Base-by-base conservation (phyloP, 92 coral and sea anemone species). In the Paragorgia papillata region DNA sequence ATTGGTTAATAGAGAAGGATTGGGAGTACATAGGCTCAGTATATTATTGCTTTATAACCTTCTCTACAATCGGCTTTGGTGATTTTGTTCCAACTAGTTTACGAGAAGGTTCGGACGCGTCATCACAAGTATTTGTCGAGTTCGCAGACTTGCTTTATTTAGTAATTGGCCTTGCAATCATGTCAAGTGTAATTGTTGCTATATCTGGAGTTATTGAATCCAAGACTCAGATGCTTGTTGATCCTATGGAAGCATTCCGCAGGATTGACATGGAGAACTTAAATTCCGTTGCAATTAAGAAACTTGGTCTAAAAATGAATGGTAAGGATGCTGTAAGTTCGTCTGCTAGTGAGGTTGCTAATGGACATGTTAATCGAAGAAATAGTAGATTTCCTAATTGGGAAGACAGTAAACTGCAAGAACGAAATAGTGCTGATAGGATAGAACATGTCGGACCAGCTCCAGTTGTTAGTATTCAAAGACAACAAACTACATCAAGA, bases 121-220 rank as follows among this genome's bases (percentile, higher is more conserved):
- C 21, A 35, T 58, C 50, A 54, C 82, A 2, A 88, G 89, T 84
- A 4, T 70, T 88, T 20, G 44, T 95, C 39, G 99, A 95, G 81
- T 87, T 95, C 40, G 86, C 92, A 8, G 92, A 95, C 39, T 83
- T 95, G 31, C 64, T 95, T 17, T 95, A 95, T 40, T 89, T 95
- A 92, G 99, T 95, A 28, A 86, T 95, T 14, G 99, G 99, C 9
- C 56, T 95, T 4, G 99, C 99, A 7, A 89, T 95, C 2, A 95
- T 95, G 99, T 95, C 99, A 13, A 96, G 99, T 39, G 99, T 95
- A 2, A 88, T 95, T 41, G 99, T 95, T 2, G 88, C 99, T 3
- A 95, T 95, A 2, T 91, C 97, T 48, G 96, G 99, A 48, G 99
- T 95, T 29, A 95, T 95, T 27, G 99, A 95, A 46, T 92, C 88